Base-by-base conservation (phyloP, 2,113 vertebrate genomes). In the Colistium nudipinnis region DNA sequence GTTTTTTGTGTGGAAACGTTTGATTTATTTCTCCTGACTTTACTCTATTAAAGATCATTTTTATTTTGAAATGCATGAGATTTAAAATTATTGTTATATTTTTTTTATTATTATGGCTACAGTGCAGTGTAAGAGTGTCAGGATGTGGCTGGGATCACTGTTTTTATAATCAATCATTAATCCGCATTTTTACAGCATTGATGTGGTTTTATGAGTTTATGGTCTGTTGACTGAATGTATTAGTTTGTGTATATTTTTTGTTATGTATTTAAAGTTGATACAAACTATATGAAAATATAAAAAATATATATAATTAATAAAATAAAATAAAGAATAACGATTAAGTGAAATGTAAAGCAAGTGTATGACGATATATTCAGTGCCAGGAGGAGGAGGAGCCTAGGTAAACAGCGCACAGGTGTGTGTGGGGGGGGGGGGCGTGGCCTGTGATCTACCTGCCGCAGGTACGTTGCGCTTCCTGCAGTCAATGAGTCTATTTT, bases 391-490 rank as follows among this genome's bases (percentile, higher is more conserved):
- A 0, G 36, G 28, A 33, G 38, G 14, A 17, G 36, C 36, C 8
- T n/a, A n/a, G 36, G 47, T 51, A 25, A 53, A 27, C 27, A 12
- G 28, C 52, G 35, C 22, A 49, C 77, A 74, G 78, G 57, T 59
- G 80, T 60, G 68, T 57, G 70, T 6, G 60, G 45, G 19, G 4
- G 1, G 16, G 25, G 19, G 63, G 80, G 91, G 91, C 83, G 89
- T 79, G 86, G 86, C 67, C 49, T 86, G 27, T 38, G 6, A 12
- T 0, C 20, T 81, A 89, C 88, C 82, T 88, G 88, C 56, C 61
- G 82, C 85, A 88, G 71, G 75, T 80, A 54, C 71, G 4, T 28
- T 85, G 63, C 28, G 57, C 85, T 85, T 67, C 78, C 63, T 47
- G 71, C 20, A 12, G 61, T 55, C 25, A 19, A 4, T 16, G 43